Conservation (phyloP, 2,888 invertebrate genomes). For the Torymus aiolomorphi region DNA sequence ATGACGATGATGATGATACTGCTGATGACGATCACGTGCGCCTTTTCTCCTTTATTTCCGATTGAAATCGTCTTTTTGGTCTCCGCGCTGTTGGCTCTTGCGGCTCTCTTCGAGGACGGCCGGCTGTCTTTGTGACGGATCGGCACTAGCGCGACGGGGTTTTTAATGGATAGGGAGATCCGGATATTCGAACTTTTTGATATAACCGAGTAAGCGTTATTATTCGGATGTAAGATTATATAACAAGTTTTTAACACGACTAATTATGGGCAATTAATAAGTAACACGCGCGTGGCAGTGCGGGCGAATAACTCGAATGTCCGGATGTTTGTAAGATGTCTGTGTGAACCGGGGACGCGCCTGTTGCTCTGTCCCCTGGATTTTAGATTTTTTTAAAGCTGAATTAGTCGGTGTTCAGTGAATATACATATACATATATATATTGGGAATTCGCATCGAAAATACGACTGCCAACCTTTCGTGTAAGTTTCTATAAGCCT, state of each 20-base stretch:
- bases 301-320: background rate
- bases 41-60: too few relatives aligned
- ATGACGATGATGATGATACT: too few relatives aligned
- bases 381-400: slow-evolving; percentile 18
- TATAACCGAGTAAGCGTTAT: background rate
- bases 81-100: background rate
- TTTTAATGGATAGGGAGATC: too few relatives aligned
- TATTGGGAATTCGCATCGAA: slow-evolving; percentile 24
- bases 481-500: slow-evolving; percentile 9
- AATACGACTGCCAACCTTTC: background rate
- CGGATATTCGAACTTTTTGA: too few relatives aligned
- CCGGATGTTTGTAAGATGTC: too few relatives aligned
- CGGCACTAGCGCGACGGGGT: too few relatives aligned
- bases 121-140: too few relatives aligned
- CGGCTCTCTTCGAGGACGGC: background rate
- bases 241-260: slow-evolving; percentile 1
- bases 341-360: too few relatives aligned
- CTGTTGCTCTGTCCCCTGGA: background rate
- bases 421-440: background rate
- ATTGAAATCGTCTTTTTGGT: too few relatives aligned
- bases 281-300: background rate
- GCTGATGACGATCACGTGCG: too few relatives aligned
- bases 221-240: background rate
- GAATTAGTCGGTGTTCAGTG: background rate
- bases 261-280: background rate